Base-by-base conservation (phyloP, 2,888 invertebrate species). In the Acronicta aceris region DNA sequence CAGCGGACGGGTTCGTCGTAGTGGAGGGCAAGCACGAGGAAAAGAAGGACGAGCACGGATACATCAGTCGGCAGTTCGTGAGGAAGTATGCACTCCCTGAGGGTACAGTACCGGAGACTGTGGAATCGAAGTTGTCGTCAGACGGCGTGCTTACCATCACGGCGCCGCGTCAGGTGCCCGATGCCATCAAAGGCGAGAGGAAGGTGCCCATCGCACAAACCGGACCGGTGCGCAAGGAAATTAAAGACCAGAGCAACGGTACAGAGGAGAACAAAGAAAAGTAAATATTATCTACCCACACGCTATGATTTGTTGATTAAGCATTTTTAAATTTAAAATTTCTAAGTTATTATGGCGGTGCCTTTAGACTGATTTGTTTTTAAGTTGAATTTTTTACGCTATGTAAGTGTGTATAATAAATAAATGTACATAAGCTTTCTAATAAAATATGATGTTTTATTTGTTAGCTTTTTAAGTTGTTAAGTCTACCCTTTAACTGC, bases 21-120 rank as follows among this genome's bases (percentile, higher is more conserved):
- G 95, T 97, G 21, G 97, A 97, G 84, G 97, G 96, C 0, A 97
- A 96, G 80, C 97, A 98, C 76, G 96, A 97, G 74, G 97, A 97
- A 82, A 96, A 96, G 78, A 95, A 96, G 61, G 97, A 97, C 68
- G 95, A 96, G 27, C 96, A 97, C 77, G 97, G 97, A 0, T 96
- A 92, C 71, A 95, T 97, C 66, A 96, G 97, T 5, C 94, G 97
- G 27, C 96, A 97, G 74, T 97, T 97, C 76, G 95, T 96, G 40
- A 95, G 97, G 38, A 95, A 96, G 67, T 98, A 97, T 81, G 89
- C 95, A 16, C 84, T 98, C 55, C 97, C 98, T 0, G 95, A 96
- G 77, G 96, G 96, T 13, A 96, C 96, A 48, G 95, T 96, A 65
- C 91, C 96, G 1, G 96, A 96, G 52, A 95, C 95, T 16, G 96